Percentiles rank a stretch among this genome's conserved stretches.
phyloP scores from a whole-genome alignment of 2,888 invertebrate genomes.

The Pristionchus maxplancki region DNA sequence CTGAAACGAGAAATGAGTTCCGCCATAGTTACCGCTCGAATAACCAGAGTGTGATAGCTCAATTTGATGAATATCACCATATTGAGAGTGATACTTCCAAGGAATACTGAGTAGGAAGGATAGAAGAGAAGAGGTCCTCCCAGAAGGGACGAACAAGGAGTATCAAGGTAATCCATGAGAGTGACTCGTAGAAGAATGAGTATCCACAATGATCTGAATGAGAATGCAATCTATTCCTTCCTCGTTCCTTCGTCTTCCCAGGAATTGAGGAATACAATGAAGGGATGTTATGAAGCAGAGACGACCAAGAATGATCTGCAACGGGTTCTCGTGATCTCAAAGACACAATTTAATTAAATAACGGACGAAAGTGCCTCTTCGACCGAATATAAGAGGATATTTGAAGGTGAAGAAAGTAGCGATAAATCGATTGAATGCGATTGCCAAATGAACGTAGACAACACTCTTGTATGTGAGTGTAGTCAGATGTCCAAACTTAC shows the following conservation, averaged over 20 bases:
- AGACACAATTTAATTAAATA: background rate
- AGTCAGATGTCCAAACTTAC: constrained; percentile 37
- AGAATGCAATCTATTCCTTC: no score
- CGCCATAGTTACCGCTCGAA: background rate
- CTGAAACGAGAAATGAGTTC: background rate
- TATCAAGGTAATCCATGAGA: constrained; percentile 1
- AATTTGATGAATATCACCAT: background rate
- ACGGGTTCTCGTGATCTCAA: background rate
- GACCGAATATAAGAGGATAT: background rate
- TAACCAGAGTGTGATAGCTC: background rate
- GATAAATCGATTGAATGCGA: constrained; percentile 35
- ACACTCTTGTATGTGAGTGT: constrained; percentile 47
- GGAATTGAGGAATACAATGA: constrained; percentile 23
- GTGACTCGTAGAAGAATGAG: constrained; percentile 10
- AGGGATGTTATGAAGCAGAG: background rate
- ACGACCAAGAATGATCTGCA: background rate
- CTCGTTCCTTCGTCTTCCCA: background rate
- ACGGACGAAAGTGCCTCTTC: constrained; percentile 27
- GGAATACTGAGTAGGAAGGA: background rate
- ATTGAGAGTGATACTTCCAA: constrained; percentile 2
- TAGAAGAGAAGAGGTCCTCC: constrained; percentile 17
- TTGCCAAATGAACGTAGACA: no score
- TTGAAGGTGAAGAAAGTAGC: constrained; percentile 41
- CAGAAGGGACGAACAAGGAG: constrained; percentile 22
- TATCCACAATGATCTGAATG: constrained; percentile 16